These are phyloP conservation scores for Leucoptera coffeella DNA, from an alignment of 2,888 invertebrate species.

Conservation along the genomic window DNA sequence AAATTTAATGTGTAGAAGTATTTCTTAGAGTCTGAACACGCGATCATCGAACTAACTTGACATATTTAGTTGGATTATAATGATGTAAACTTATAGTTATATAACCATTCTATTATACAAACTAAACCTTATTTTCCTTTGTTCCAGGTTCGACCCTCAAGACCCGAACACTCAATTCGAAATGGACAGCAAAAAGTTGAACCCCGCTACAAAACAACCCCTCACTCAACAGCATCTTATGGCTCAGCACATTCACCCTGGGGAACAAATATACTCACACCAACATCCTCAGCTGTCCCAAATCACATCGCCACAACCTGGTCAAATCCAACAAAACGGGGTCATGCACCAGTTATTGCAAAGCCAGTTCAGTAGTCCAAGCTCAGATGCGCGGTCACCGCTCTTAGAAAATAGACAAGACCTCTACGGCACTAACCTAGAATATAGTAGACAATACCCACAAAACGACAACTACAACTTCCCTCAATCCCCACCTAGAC, in stretches of 20 bases:
- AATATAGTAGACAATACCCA: constrained; percentile 48
- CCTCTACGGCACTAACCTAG: constrained; percentile 49
- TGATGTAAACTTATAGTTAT: too few species aligned
- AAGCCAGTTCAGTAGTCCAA: constrained; percentile 40
- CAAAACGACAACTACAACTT: constrained; percentile 51
- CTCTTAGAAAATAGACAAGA: constrained; percentile 52
- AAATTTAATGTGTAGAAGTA: too few species aligned
- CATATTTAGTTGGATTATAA: too few species aligned
- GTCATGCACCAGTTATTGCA: constrained; percentile 49
- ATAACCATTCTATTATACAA: too few species aligned
- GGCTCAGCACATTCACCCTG: constrained; percentile 41
- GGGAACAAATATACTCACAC: constrained; percentile 40
- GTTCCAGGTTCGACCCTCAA: constrained; percentile 67
- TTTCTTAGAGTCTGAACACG: too few species aligned
- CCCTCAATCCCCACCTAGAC: constrained; percentile 38
- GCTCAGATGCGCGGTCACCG: constrained; percentile 42
- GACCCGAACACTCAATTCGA: constrained; percentile 53
- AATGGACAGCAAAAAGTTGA: constrained; percentile 62
- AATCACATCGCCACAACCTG: constrained; percentile 24
- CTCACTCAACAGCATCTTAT: constrained; percentile 38
- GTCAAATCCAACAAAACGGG: constrained; percentile 45
- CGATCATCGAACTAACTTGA: constrained; percentile 7
- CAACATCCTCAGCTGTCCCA: constrained; percentile 38
- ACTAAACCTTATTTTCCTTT: constrained; percentile 11
- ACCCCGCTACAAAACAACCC: constrained; percentile 51